These are phyloP conservation scores for Aphelenchoides avenae DNA, from an alignment of 1,140 invertebrate genomes.

Conservation along the genomic window DNA sequence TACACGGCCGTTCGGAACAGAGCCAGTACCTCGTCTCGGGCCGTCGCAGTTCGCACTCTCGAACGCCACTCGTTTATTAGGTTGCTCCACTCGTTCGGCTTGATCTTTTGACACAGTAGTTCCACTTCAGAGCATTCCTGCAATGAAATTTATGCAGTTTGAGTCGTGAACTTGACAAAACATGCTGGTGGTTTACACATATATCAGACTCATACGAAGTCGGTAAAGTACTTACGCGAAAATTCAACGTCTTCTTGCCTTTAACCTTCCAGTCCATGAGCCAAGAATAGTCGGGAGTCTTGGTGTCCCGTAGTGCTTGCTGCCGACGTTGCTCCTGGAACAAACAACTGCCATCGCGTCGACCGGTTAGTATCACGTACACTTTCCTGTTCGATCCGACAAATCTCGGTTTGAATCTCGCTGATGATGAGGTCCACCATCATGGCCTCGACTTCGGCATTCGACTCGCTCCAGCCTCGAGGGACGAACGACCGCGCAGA, in stretches of 20 bases:
- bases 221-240: conserved; percentile 22
- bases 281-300: conserved; percentile 30
- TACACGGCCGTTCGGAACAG: conserved; percentile 11
- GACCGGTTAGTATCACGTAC: conserved; percentile 9
- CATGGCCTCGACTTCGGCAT: conserved; percentile 30
- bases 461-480: conserved; percentile 13
- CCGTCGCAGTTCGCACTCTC: conserved; percentile 11
- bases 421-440: conserved; percentile 28
- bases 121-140: conserved; percentile 35
- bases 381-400: conserved; percentile 25
- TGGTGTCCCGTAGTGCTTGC: conserved; percentile 14
- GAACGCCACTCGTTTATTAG: conserved; percentile 29
- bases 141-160: conserved; percentile 16
- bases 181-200: too few species aligned
- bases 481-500: conserved; percentile 35
- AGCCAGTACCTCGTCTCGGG: conserved; percentile 26
- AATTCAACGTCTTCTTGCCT: conserved; percentile 28
- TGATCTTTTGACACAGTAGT: conserved; percentile 27
- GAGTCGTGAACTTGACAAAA: neutral
- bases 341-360: neutral
- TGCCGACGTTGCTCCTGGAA: conserved; percentile 33
- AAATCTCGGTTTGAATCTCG: conserved; percentile 31
- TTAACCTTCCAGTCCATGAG: conserved; percentile 41
- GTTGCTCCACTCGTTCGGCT: conserved; percentile 29
- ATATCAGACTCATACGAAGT: too few species aligned